Percentiles rank a stretch among this genome's conserved stretches.
phyloP scores from a whole-genome alignment of 2,888 invertebrate species.

The Copidosoma aretas region DNA sequence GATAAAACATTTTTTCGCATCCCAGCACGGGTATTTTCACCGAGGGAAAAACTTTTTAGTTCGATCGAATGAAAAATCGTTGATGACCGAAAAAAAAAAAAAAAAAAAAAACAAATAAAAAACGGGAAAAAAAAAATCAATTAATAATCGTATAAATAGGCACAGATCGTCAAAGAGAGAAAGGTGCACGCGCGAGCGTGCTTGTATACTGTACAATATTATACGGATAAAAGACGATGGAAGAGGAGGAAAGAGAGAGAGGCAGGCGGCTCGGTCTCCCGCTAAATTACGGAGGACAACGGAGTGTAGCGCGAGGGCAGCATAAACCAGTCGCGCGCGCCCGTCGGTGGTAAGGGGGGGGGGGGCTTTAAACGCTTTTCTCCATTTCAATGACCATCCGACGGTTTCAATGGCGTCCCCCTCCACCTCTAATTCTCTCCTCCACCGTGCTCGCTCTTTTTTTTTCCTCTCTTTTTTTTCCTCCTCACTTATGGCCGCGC shows the following conservation, averaged over 20 bases:
- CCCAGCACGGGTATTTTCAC: too few species aligned
- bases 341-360: too few species aligned
- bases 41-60: too few species aligned
- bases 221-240: neutral
- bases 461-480: conserved; percentile 6
- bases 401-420: conserved; percentile 25
- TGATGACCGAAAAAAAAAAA: too few species aligned
- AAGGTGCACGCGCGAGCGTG: neutral
- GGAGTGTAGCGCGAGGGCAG: conserved; percentile 30
- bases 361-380: conserved; percentile 39
- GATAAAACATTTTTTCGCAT: too few species aligned
- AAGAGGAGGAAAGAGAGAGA: conserved; percentile 21
- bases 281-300: conserved; percentile 38
- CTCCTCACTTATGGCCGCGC: neutral
- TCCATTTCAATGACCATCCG: conserved; percentile 41
- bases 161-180: neutral
- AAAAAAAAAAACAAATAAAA: conserved; percentile 27
- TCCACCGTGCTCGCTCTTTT: neutral
- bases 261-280: conserved; percentile 38
- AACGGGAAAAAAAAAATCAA: too few species aligned
- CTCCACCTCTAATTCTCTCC: neutral
- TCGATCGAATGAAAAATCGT: too few species aligned
- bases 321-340: conserved; percentile 33
- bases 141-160: too few species aligned
- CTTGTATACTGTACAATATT: neutral